phyloP scores from a whole-genome alignment of 2,797 vertebrate species.

The Chaetophractus vellerosus region DNA sequence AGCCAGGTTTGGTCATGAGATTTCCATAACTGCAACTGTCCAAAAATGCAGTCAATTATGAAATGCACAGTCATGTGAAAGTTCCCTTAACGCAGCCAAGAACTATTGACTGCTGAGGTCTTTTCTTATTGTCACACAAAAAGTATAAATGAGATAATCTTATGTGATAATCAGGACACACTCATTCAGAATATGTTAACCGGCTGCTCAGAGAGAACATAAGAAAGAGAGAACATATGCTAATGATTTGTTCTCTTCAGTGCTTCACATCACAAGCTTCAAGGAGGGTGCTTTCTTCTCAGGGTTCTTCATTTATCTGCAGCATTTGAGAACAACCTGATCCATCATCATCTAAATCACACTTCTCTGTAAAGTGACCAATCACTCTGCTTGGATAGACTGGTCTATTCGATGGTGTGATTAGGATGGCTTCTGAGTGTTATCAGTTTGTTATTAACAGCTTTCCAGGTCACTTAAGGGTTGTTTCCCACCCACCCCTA shows the following conservation, averaged over 20 bases:
- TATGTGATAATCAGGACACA: constrained; percentile 33
- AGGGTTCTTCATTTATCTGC: neutral
- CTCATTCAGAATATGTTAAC: constrained; percentile 57
- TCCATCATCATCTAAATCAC: constrained; percentile 25
- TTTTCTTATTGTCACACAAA: constrained; percentile 63
- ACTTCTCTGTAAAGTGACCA: neutral
- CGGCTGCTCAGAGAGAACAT: constrained; percentile 40
- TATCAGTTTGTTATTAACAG: constrained; percentile 40
- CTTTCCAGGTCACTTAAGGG: neutral
- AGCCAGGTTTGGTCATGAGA: constrained; percentile 51
- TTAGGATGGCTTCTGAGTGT: constrained; percentile 30
- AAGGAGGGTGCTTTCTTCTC: constrained; percentile 45
- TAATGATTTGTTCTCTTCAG: constrained; percentile 70
- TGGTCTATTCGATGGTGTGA: constrained; percentile 37
- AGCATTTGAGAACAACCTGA: constrained; percentile 56
- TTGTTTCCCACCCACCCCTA: neutral
- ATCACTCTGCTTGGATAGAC: neutral
- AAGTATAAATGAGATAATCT: constrained; percentile 58
- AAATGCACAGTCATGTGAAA: constrained; percentile 68
- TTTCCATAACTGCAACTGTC: neutral
- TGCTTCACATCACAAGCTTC: constrained; percentile 63
- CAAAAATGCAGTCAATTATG: constrained; percentile 62
- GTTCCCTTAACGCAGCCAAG: constrained; percentile 56
- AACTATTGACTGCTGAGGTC: constrained; percentile 52
- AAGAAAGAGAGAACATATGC: constrained; percentile 68